These are phyloP conservation scores for Stichodactyla helianthus DNA, from an alignment of 64 coral and sea anemone species.

Conservation along the genomic window DNA sequence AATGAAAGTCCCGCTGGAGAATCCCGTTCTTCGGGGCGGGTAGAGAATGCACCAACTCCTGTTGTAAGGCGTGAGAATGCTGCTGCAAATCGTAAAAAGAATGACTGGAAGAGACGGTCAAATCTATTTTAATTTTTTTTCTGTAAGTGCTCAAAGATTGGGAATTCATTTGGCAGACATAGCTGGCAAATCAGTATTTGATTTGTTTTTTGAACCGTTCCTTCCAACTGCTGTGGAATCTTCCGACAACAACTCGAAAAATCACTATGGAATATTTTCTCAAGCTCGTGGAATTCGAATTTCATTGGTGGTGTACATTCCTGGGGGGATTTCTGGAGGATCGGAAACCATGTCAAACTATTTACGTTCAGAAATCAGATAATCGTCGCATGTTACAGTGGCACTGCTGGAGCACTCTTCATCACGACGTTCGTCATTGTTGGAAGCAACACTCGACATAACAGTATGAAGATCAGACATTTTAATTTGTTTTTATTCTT, in stretches of 20 bases:
- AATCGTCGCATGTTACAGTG: too few species aligned
- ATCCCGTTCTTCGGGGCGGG: not conserved
- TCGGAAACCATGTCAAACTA: too few species aligned
- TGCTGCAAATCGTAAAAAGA: constrained; percentile 69
- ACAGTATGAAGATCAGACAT: not conserved
- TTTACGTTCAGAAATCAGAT: too few species aligned
- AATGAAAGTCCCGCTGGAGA: not conserved
- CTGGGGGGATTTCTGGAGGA: too few species aligned
- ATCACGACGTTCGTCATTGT: not conserved
- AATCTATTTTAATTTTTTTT: constrained; percentile 88
- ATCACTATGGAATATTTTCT: too few species aligned
- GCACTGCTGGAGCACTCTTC: not conserved
- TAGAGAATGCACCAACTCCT: constrained; percentile 32
- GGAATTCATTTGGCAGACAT: not conserved
- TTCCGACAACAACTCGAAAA: too few species aligned
- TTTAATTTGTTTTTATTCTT: not conserved
- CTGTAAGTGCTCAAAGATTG: not conserved
- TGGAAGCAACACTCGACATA: not conserved
- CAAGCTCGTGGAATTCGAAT: too few species aligned
- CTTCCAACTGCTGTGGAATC: too few species aligned
- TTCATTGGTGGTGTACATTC: too few species aligned
- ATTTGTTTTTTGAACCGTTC: not conserved
- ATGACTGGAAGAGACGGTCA: constrained; percentile 91
- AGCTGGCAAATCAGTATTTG: not conserved
- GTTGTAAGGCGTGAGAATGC: constrained; percentile 51